A percentile compares a stretch with the other conserved stretches of the same genome.
Evolutionary conservation across 2,113 vertebrate genomes (phyloP).

Genomic region (Nothocercus nigrocapillus): DNA sequence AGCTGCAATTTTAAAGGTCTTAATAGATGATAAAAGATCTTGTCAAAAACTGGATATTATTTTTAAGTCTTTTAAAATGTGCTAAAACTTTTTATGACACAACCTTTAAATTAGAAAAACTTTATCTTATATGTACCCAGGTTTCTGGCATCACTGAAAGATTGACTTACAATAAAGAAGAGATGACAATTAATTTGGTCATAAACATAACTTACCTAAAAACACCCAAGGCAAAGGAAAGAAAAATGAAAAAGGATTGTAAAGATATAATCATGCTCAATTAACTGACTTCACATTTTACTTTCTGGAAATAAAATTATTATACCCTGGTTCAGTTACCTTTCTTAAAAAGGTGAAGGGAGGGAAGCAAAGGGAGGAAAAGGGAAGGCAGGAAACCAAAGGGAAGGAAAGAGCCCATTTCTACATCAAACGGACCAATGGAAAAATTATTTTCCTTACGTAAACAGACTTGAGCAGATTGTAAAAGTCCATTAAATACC

Average conservation of each 20-base stretch:
- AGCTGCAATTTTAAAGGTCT: background rate
- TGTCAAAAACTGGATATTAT: conserved; percentile 7
- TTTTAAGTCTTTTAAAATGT: background rate
- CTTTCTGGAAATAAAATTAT: background rate
- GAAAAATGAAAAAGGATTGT: background rate
- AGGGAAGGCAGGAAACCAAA: too few relatives aligned
- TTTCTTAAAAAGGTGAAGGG: background rate
- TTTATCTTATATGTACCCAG: background rate
- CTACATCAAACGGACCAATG: background rate
- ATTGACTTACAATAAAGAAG: conserved; percentile 11
- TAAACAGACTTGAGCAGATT: background rate
- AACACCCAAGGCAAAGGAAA: background rate
- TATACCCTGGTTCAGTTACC: background rate
- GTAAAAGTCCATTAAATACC: background rate
- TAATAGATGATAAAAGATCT: conserved; percentile 13
- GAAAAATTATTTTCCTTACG: background rate
- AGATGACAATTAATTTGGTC: background rate
- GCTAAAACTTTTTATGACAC: conserved; percentile 17
- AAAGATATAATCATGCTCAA: background rate
- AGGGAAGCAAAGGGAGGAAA: too few relatives aligned
- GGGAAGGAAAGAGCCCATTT: background rate
- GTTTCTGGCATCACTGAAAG: background rate
- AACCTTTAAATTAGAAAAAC: conserved; percentile 21
- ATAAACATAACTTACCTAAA: conserved; percentile 9
- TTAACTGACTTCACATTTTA: background rate